Conservation (phyloP, 2,797 vertebrate species). For the Muscicapa striata region DNA sequence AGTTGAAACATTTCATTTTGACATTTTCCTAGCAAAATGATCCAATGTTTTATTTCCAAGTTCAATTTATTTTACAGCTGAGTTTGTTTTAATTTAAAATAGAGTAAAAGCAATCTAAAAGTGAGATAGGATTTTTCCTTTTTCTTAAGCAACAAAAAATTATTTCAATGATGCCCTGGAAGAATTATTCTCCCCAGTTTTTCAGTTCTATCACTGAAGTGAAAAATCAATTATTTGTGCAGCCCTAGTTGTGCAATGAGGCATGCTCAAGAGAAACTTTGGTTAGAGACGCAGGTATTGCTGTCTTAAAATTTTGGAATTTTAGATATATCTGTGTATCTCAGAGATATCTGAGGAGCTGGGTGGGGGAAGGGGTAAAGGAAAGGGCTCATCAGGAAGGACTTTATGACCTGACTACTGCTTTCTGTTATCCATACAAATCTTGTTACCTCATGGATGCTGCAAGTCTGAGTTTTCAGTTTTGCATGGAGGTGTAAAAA, state of each 20-base stretch:
- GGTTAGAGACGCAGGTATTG: neutral
- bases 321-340: neutral
- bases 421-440: neutral
- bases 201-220: slow-evolving; percentile 51
- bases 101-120: neutral
- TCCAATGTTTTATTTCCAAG: neutral
- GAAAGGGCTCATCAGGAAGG: neutral
- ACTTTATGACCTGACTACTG: neutral
- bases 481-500: neutral
- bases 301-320: neutral
- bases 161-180: neutral
- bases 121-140: neutral
- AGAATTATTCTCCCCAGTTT: neutral
- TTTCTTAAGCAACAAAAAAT: neutral
- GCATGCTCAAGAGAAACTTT: slow-evolving; percentile 4
- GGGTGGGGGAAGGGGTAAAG: neutral
- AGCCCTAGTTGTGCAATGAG: slow-evolving; percentile 49
- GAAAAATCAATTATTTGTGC: slow-evolving; percentile 53
- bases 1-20: neutral
- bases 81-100: neutral
- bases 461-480: neutral
- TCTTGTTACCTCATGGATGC: neutral
- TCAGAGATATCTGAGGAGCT: neutral
- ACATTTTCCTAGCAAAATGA: neutral
- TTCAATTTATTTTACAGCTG: neutral